These are phyloP conservation scores for Pionites leucogaster DNA, from an alignment of 2,113 vertebrate genomes.

Conservation along the genomic window DNA sequence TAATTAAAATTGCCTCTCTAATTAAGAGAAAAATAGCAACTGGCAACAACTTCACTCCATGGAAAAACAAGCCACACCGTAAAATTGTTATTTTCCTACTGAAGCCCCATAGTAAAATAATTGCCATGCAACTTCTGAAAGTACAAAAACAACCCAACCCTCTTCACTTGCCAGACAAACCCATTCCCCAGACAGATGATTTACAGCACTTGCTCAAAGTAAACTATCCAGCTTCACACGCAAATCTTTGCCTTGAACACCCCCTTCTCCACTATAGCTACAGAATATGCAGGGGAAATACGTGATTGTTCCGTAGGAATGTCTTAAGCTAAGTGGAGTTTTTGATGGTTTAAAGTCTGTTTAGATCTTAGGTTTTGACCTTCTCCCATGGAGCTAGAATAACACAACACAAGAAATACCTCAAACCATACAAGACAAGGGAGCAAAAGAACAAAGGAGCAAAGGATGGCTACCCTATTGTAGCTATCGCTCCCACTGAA, in stretches of 20 bases:
- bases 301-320: not conserved
- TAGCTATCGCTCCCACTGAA: not conserved
- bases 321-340: not conserved
- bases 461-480: not conserved
- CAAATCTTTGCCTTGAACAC: not conserved
- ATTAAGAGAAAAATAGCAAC: constrained; percentile 39
- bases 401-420: not conserved
- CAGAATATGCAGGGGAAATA: not conserved
- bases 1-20: constrained; percentile 47
- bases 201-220: not conserved
- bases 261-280: not conserved
- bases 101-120: constrained; percentile 17
- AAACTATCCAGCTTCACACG: not conserved
- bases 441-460: not conserved
- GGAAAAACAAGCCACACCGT: constrained; percentile 13
- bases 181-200: not conserved
- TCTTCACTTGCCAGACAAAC: not conserved
- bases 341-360: not conserved
- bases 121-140: not conserved
- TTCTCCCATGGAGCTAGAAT: not conserved
- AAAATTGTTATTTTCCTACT: not conserved
- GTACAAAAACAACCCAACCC: not conserved
- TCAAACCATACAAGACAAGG: not conserved
- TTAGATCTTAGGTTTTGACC: not conserved
- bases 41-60: not conserved